These are phyloP conservation scores for human DNA, from an alignment of 2,113 vertebrate species.

Conservation along the genomic window DNA sequence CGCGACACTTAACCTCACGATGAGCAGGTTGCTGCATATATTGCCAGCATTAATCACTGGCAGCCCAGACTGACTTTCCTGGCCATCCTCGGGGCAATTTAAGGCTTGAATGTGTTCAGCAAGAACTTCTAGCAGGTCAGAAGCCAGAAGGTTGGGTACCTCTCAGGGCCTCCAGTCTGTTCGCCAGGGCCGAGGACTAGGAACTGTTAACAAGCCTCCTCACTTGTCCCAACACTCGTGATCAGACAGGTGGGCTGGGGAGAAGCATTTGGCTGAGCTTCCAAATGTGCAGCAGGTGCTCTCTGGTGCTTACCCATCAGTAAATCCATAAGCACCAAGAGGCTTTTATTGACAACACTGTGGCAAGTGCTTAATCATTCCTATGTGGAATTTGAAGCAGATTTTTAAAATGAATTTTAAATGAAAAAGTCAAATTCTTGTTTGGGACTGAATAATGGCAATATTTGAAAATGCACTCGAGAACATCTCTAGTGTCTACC, in stretches of 20 bases:
- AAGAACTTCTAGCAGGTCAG: rapidly evolving
- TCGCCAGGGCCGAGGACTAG: rapidly evolving
- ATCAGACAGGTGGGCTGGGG: not conserved
- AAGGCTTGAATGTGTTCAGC: not conserved
- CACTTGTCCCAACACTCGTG: not conserved
- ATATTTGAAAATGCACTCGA: not conserved
- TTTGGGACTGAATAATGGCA: not conserved
- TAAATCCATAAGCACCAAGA: rapidly evolving
- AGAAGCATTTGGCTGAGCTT: rapidly evolving
- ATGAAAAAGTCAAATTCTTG: not conserved
- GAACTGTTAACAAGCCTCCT: not conserved
- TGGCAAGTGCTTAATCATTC: not conserved
- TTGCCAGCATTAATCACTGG: rapidly evolving
- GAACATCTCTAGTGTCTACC: not conserved
- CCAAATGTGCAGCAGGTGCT: not conserved
- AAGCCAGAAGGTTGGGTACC: not conserved
- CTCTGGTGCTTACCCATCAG: no score
- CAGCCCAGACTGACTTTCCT: not conserved
- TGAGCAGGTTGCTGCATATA: no score
- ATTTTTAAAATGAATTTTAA: not conserved
- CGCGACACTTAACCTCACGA: rapidly evolving
- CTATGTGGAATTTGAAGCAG: not conserved
- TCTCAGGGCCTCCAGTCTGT: not conserved
- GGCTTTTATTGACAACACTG: not conserved
- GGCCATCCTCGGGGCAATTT: not conserved